Conservation (phyloP, 2,113 vertebrate species). For the Callorhinus ursinus region DNA sequence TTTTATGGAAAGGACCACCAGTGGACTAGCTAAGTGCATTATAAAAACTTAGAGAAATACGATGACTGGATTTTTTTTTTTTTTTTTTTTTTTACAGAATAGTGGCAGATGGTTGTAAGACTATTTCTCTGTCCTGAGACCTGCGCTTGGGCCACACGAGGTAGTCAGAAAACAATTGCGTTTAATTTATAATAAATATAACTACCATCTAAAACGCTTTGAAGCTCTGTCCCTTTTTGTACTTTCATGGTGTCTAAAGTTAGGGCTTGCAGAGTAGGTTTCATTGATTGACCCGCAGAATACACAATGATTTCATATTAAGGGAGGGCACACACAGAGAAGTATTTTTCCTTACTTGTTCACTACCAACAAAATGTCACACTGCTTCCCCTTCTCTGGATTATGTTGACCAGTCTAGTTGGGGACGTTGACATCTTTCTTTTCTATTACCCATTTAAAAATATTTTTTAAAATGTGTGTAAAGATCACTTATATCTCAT, state of each 20-base stretch:
- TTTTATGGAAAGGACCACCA: constrained; percentile 53
- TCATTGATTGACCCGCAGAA: not conserved
- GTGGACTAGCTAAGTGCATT: constrained; percentile 48
- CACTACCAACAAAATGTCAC: not conserved
- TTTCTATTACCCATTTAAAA: not conserved
- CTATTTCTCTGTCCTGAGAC: constrained; percentile 4
- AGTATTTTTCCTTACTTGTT: not conserved
- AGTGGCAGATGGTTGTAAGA: not conserved
- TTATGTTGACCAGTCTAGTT: not conserved
- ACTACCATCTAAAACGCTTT: not conserved
- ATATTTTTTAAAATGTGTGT: not conserved
- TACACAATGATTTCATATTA: not conserved
- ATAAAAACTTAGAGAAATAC: constrained; percentile 46
- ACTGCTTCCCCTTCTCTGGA: not conserved
- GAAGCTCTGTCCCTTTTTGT: not conserved
- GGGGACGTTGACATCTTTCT: not conserved
- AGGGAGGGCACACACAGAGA: not conserved
- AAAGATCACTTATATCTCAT: not conserved
- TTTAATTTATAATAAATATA: not conserved
- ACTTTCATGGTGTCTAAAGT: not conserved
- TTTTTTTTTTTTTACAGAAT: constrained; percentile 14
- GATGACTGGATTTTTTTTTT: constrained; percentile 26
- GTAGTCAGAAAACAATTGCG: not conserved
- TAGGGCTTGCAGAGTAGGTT: not conserved
- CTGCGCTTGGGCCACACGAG: not conserved